Evolutionary conservation across 2,888 invertebrate genomes (phyloP), one percentile per base, ranked within the genome.

Genomic region (Drosophila lutescens): DNA sequence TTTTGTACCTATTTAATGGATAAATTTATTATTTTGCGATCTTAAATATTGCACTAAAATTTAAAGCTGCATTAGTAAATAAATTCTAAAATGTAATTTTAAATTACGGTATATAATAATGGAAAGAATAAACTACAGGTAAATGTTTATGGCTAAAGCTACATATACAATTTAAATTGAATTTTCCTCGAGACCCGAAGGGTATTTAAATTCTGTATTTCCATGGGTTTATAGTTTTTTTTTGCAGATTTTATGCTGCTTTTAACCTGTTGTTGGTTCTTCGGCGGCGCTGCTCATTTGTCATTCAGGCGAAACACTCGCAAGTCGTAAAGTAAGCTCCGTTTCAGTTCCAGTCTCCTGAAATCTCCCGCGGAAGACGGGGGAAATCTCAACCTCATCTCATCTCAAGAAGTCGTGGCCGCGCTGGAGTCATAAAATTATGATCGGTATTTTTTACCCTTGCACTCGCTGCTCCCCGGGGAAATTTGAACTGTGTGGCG

Each of bases 221-320:
- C 8, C 20, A 10, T 47, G 17, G 50, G 4, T 34, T 34, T 12
- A 12, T 34, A 1, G 12, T 12, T 5, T 66, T 20, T 50, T 13
- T 26, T 12, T 51, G 9, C 30, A 30, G 20, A 15, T 57, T 30
- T 55, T 53, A 44, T 26, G 38, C 41, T 51, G 12, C 40, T n/a
- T n/a, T 30, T 69, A 87, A 87, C 82, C 84, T 86, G 88, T 79
- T 87, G 87, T 20, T 54, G 47, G 43, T 23, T 62, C 62, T 57
- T 65, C 53, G 50, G 9, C 63, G 54, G 32, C 71, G 74, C 83
- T 85, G 89, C 89, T 89, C 89, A 86, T 86, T 86, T 86, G 86
- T 86, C 86, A 86, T 86, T 86, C 86, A 76, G 77, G 77, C 85
- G 87, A 86, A 86, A 85, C 87, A 80, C 85, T 79, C 67, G 57